Evolutionary conservation across 2,888 invertebrate species (phyloP), one percentile per base, ranked within the genome.

Genomic region (Eledona agricola): DNA sequence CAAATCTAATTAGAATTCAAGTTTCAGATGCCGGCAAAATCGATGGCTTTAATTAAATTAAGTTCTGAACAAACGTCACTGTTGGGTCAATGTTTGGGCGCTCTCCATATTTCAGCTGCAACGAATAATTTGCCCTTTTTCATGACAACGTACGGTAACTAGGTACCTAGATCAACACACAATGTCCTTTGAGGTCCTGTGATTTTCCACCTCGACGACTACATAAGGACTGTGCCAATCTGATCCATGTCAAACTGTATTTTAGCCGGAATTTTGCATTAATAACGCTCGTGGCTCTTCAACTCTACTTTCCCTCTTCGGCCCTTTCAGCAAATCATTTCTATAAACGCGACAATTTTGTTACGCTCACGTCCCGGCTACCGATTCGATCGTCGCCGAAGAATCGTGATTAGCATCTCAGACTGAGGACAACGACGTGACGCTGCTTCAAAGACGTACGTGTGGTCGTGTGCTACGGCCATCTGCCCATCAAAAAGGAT

Each of bases 171-270:
- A 56, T 58, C 42, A 47, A 51, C 52, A 60, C 53, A 57, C 58
- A 57, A 58, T 58, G 51, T 32, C 51, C 37, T 26, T 31, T 37
- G 53, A 58, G 52, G 57, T 51, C 37, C n/a, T 45, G 54, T 56
- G 54, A 58, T 60, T 60, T 60, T 60, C 57, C 57, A 60, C 58
- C 16, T 50, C 54, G 42, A 54, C 50, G 54, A 37, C 23, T 34
- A 35, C 23, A 22, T 25, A 54, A 50, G 45, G 49, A 10, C 11
- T 29, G 43, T 54, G 50, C 50, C 54, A 50, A 42, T 54, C 26
- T 50, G 54, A 50, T 54, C 28, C 25, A 31, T 28, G 49, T 54
- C 42, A 40, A n/a, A 22, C 31, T 23, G 10, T 23, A 20, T 29
- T 28, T 28, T 42, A 7, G n/a, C 11, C 17, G 5, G 13, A 32